Conservation (phyloP, 2,888 invertebrate species). For the Diloba caeruleocephala region DNA sequence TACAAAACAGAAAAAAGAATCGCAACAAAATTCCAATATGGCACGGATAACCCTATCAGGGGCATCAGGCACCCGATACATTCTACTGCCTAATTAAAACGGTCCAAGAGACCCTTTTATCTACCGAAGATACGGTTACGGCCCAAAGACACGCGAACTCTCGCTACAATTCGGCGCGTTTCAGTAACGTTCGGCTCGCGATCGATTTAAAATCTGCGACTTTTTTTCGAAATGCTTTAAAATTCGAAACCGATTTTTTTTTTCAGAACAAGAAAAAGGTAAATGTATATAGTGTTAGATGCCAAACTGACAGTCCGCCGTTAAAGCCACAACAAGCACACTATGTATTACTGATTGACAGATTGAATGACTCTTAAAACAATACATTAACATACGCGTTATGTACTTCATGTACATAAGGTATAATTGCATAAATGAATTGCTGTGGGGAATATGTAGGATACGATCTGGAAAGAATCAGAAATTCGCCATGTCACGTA, state of each 20-base stretch:
- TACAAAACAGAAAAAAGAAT: slow-evolving; percentile 44
- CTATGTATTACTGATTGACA: too few relatives aligned
- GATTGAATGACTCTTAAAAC: too few relatives aligned
- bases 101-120: slow-evolving; percentile 84
- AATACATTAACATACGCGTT: too few relatives aligned
- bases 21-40: slow-evolving; percentile 43
- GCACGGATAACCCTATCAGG: slow-evolving; percentile 67
- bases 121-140: slow-evolving; percentile 83
- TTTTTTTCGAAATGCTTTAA: too few relatives aligned
- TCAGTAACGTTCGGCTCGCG: slow-evolving; percentile 48
- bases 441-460: too few relatives aligned
- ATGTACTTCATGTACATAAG: too few relatives aligned
- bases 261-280: too few relatives aligned
- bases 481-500: too few relatives aligned
- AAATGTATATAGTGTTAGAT: too few relatives aligned
- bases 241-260: slow-evolving; percentile 24
- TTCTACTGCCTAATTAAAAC: slow-evolving; percentile 87
- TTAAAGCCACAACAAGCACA: too few relatives aligned
- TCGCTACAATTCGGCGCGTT: slow-evolving; percentile 59
- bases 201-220: slow-evolving; percentile 52
- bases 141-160: slow-evolving; percentile 82
- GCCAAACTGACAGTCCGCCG: background rate
- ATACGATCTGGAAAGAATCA: too few relatives aligned
- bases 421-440: too few relatives aligned
- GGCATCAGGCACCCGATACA: slow-evolving; percentile 74